Conservation (phyloP, 2,888 invertebrate species). For the Anoncus sp. region DNA sequence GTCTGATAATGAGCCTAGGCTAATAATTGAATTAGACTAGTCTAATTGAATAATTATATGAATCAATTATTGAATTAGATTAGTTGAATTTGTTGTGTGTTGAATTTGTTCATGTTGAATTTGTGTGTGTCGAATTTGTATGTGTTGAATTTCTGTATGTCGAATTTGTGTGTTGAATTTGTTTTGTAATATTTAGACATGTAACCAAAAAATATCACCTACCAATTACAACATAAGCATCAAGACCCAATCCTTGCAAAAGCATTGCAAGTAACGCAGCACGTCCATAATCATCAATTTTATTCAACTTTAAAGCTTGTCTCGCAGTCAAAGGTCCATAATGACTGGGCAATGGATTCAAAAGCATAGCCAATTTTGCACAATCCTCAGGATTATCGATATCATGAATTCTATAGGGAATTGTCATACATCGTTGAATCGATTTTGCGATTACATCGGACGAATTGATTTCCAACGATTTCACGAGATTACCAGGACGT, state of each 20-base stretch:
- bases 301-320: conserved; percentile 79
- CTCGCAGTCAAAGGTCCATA: conserved; percentile 79
- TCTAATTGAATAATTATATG: neutral
- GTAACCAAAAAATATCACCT: no score
- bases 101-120: no score
- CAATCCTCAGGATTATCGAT: conserved; percentile 75
- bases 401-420: conserved; percentile 76
- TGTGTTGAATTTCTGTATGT: no score
- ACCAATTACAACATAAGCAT: conserved; percentile 79
- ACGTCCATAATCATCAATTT: conserved; percentile 80
- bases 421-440: conserved; percentile 77
- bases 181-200: no score
- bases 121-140: no score
- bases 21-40: no score
- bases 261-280: conserved; percentile 78
- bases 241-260: conserved; percentile 75
- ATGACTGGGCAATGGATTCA: conserved; percentile 75
- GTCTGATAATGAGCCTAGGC: no score
- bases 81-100: no score
- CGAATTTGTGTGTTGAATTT: no score
- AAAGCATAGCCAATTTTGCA: conserved; percentile 76
- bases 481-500: conserved; percentile 71
- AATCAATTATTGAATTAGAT: no score
- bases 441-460: conserved; percentile 74
- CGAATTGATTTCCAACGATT: conserved; percentile 68